A percentile compares a stretch with the other conserved stretches of the same genome.
Evolutionary conservation across 2,797 vertebrate species (phyloP).

Genomic region (Eurystomus glaucurus): DNA sequence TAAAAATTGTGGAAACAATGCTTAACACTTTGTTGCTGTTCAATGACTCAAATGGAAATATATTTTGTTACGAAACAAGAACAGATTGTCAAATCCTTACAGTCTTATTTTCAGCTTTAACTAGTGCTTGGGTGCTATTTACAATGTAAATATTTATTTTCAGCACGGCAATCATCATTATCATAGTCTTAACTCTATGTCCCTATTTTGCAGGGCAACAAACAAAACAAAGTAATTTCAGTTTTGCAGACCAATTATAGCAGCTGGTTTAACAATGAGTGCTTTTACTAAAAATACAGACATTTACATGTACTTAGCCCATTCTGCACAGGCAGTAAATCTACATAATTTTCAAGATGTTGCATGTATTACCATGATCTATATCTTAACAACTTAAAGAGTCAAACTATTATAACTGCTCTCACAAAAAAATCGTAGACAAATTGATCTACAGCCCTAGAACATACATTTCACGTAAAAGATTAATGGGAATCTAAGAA

Average conservation of each 20-base stretch:
- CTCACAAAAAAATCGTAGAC: neutral
- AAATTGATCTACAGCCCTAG: neutral
- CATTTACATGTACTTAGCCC: neutral
- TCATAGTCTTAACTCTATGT: neutral
- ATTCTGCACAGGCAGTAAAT: neutral
- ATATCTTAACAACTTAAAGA: conserved; percentile 8
- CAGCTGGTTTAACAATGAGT: conserved; percentile 20
- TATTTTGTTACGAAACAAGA: conserved; percentile 39
- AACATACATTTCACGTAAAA: neutral
- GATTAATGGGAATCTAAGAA: neutral
- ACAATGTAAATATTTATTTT: conserved; percentile 62
- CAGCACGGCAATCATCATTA: neutral
- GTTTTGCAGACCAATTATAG: conserved; percentile 12
- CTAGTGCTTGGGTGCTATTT: conserved; percentile 10
- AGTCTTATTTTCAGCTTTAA: conserved; percentile 40
- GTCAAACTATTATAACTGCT: neutral
- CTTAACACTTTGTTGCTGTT: neutral
- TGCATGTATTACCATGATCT: neutral
- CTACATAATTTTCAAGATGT: neutral
- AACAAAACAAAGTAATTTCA: conserved; percentile 26
- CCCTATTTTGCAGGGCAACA: conserved; percentile 4
- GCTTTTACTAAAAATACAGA: neutral
- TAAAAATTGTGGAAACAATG: neutral
- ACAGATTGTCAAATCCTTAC: conserved; percentile 35
- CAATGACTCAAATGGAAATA: conserved; percentile 12